Percentiles rank a stretch among this genome's conserved stretches.
These are phyloP conservation scores for Bombus huntii DNA, from an alignment of 1,140 invertebrate genomes.

Conservation along the genomic window DNA sequence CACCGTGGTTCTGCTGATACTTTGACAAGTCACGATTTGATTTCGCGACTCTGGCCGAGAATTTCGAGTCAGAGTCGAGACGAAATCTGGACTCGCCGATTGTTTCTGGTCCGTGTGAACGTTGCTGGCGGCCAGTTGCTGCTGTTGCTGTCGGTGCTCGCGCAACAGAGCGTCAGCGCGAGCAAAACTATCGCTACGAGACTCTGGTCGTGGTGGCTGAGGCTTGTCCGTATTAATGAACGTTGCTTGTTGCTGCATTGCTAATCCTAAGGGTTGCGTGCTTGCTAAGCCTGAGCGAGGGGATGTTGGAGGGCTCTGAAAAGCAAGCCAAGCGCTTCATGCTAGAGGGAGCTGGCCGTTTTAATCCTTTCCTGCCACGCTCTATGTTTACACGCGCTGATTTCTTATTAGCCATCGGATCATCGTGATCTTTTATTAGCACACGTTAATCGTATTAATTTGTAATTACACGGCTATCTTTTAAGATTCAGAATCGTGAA, in stretches of 20 bases:
- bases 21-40: slow-evolving; percentile 63
- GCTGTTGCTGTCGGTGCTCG: slow-evolving; percentile 68
- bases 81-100: slow-evolving; percentile 30
- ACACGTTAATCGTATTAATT: slow-evolving; percentile 30
- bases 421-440: background rate
- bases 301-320: slow-evolving; percentile 80
- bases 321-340: slow-evolving; percentile 77
- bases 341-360: slow-evolving; percentile 54
- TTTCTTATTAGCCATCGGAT: background rate
- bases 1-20: slow-evolving; percentile 49
- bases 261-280: slow-evolving; percentile 70
- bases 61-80: slow-evolving; percentile 31
- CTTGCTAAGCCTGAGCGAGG: slow-evolving; percentile 70
- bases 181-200: slow-evolving; percentile 76
- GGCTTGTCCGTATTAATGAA: slow-evolving; percentile 44
- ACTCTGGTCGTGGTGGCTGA: slow-evolving; percentile 75
- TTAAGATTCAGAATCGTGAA: background rate
- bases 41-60: slow-evolving; percentile 66
- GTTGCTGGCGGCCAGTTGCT: slow-evolving; percentile 33
- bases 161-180: slow-evolving; percentile 74
- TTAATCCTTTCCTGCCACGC: slow-evolving; percentile 56
- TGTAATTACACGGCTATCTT: background rate
- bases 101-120: slow-evolving; percentile 48
- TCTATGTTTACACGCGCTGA: slow-evolving; percentile 8
- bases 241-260: slow-evolving; percentile 53